A percentile compares a stretch with the other conserved stretches of the same genome.
These are phyloP conservation scores for Oryzaephilus surinamensis DNA, from an alignment of 1,140 invertebrate species.

Conservation along the genomic window DNA sequence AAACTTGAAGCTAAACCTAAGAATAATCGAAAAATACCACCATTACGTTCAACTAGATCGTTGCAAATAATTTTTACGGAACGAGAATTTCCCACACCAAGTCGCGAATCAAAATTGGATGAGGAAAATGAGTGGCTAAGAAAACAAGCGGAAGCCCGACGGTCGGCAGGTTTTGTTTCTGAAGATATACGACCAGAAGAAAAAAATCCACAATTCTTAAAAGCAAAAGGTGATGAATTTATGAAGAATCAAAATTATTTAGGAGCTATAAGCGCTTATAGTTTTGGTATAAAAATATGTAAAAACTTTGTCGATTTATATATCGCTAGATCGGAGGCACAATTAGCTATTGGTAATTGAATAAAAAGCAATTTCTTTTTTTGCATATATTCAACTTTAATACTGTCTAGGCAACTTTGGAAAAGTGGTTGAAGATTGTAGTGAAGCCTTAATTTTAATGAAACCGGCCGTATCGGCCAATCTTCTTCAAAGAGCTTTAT, in stretches of 20 bases:
- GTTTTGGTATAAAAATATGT: slow-evolving; percentile 64
- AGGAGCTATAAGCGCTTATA: slow-evolving; percentile 70
- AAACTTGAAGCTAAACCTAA: slow-evolving; percentile 12
- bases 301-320: slow-evolving; percentile 63
- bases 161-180: slow-evolving; percentile 58
- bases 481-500: slow-evolving; percentile 53
- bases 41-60: slow-evolving; percentile 44
- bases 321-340: slow-evolving; percentile 63
- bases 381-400: slow-evolving; percentile 12
- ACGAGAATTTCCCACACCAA: slow-evolving; percentile 70
- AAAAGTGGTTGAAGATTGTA: slow-evolving; percentile 38
- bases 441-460: slow-evolving; percentile 59
- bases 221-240: slow-evolving; percentile 72
- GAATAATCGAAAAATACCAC: slow-evolving; percentile 35
- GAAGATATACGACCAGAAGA: slow-evolving; percentile 72
- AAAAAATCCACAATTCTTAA: slow-evolving; percentile 69
- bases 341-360: slow-evolving; percentile 57
- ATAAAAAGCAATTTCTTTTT: background rate
- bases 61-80: slow-evolving; percentile 65
- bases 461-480: slow-evolving; percentile 60
- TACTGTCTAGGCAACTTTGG: slow-evolving; percentile 24
- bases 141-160: slow-evolving; percentile 65
- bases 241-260: slow-evolving; percentile 62
- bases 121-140: slow-evolving; percentile 74
- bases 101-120: slow-evolving; percentile 58